Percentiles rank a stretch among this genome's conserved stretches.
Conservation (phyloP, 2,888 invertebrate species). For the Phyllotreta cruciferae region DNA sequence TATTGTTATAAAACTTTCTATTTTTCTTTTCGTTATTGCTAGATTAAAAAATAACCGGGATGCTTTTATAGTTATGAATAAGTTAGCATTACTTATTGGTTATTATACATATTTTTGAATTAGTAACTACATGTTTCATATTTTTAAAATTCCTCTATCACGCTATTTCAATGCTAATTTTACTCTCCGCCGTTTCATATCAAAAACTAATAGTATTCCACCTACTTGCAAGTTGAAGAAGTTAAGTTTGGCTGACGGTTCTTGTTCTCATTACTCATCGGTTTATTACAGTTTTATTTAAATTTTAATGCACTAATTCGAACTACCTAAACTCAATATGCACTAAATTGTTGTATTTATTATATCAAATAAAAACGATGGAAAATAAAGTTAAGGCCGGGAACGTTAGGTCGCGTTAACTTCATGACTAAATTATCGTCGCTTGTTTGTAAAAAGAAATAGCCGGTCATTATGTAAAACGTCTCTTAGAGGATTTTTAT, state of each 20-base stretch:
- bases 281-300: constrained; percentile 7
- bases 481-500: constrained; percentile 18
- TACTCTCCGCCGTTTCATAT: too few relatives aligned
- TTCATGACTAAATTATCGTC: constrained; percentile 25
- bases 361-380: constrained; percentile 9
- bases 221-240: background rate
- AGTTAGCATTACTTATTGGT: too few relatives aligned
- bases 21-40: too few relatives aligned
- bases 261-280: constrained; percentile 4
- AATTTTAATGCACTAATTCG: constrained; percentile 4
- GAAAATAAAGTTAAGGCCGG: constrained; percentile 10
- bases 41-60: too few relatives aligned
- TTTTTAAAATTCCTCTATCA: too few relatives aligned
- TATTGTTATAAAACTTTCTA: too few relatives aligned
- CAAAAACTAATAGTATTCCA: background rate
- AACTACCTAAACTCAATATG: constrained; percentile 9
- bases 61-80: too few relatives aligned
- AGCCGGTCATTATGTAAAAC: constrained; percentile 25
- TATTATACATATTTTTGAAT: too few relatives aligned
- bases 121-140: too few relatives aligned
- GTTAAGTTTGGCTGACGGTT: constrained; percentile 1
- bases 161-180: too few relatives aligned
- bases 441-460: constrained; percentile 22
- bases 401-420: constrained; percentile 18
- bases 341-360: constrained; percentile 7